A percentile compares a stretch with the other conserved stretches of the same genome.
phyloP scores from a whole-genome alignment of 2,888 invertebrate species.

The Melolontha melolontha region DNA sequence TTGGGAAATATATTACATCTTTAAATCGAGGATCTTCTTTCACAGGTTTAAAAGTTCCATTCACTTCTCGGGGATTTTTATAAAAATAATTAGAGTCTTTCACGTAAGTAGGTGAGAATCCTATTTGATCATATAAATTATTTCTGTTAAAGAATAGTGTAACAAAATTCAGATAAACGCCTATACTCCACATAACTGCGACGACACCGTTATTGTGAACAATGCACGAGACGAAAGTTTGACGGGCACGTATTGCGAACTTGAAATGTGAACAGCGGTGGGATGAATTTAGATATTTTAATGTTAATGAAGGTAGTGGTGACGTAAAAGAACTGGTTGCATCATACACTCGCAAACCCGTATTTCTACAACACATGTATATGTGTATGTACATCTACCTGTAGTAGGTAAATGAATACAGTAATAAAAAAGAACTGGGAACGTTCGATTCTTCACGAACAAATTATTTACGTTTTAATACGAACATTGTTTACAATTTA shows the following conservation, averaged over 20 bases:
- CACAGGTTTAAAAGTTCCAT: background rate
- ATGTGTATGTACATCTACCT: background rate
- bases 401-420: background rate
- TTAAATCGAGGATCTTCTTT: background rate
- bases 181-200: conserved; percentile 13
- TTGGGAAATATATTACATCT: conserved; percentile 3
- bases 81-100: conserved; percentile 22
- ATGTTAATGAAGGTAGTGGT: background rate
- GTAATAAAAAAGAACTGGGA: background rate
- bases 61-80: background rate
- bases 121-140: background rate
- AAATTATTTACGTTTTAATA: no score
- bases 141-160: background rate
- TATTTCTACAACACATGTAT: conserved; percentile 1
- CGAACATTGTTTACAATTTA: no score
- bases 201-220: background rate
- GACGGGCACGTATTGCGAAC: no score
- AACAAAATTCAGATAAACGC: conserved; percentile 1
- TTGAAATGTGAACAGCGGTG: conserved; percentile 4
- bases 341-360: background rate
- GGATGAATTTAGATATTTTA: conserved; percentile 23
- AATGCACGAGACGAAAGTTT: background rate
- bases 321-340: conserved; percentile 17
- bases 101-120: background rate
- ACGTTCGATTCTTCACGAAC: no score